Base-by-base conservation (phyloP, 2,797 vertebrate species). In the Gila robusta region DNA sequence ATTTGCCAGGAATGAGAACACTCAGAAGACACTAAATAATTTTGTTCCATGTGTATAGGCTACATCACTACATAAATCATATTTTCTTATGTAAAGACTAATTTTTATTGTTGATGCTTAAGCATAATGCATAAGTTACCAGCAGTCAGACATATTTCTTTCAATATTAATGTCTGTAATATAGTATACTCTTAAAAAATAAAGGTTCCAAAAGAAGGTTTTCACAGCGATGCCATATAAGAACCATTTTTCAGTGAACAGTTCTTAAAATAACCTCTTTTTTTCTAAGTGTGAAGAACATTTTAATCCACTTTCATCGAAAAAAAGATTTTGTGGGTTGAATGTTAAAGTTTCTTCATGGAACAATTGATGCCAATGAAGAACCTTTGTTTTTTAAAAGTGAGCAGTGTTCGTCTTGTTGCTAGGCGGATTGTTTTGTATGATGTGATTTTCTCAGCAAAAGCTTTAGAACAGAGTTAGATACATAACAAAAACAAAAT, bases 1-100 rank as follows among this genome's bases (percentile, higher is more conserved):
- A 81, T 82, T 79, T 84, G 11, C 37, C 32, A 69, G 70, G 69
- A 79, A 86, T 70, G 70, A 70, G 77, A 83, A 76, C n/a, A 23
- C 62, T 54, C 28, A 81, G 26, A 79, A 47, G 37, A 28, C 74
- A 47, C 64, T 26, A 37, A 82, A 85, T 85, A 77, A 64, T 79
- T 67, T 1, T 54, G 44, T 85, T 56, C 12, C 47, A 4, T 32
- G 16, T 66, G 28, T 32, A 66, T 49, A 35, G 35, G 35, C 35
- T 35, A 74, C 62, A 81, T 69, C 17, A 70, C 74, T 56, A 69
- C 49, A 79, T 21, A 83, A 66, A 69, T 52, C 39, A 5, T 23
- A 56, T 62, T 78, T 69, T 62, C 23, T 86, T 79, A 77, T 39
- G 70, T 64, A 44, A 84, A 69, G 35, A 19, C 19, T 37, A 5